Evolutionary conservation across 2,888 invertebrate genomes (phyloP), one percentile per base, ranked within the genome.

Genomic region (Ectobius pallidus): DNA sequence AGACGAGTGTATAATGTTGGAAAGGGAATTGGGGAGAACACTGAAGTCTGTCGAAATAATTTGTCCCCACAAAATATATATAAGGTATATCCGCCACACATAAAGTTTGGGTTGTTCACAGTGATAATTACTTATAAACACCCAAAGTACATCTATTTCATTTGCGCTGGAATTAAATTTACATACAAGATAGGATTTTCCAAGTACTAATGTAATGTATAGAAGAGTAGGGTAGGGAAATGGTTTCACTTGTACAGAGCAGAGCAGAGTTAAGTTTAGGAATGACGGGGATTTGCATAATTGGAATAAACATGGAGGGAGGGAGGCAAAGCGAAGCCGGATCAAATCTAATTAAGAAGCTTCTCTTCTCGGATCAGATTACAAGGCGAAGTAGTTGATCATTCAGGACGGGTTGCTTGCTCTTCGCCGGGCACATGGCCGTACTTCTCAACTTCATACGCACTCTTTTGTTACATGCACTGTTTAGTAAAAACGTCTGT

Each of bases 231-330:
- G 44, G 34, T 32, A 39, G 68, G 61, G 67, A 63, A 70, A 52
- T 44, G 74, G 69, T 72, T 69, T 72, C 72, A 46, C 72, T 62
- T 69, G 74, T 72, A 74, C 34, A 69, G 32, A 30, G 49, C 34
- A 69, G 32, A 30, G 49, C 65, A 32, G 49, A 74, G 74, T 69
- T 68, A 70, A 74, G 72, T 74, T 74, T 69, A 67, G 72, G 61
- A 71, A 73, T 73, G 63, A 68, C 69, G 58, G 42, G 75, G 75
- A 75, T 75, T 75, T 75, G 71, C 75, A 75, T 75, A 75, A 75
- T 73, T 73, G 77, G 76, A 81, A 81, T 81, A 82, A 81, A 81
- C 81, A 81, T 80, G 79, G 79, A 79, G 63, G 79, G 79, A 78
- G 79, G 79, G 79, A 39, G 79, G 80, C 78, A 61, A 79, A 80